Evolutionary conservation across 2,113 vertebrate genomes (phyloP).

Genomic region (Oryctolagus cuniculus): DNA sequence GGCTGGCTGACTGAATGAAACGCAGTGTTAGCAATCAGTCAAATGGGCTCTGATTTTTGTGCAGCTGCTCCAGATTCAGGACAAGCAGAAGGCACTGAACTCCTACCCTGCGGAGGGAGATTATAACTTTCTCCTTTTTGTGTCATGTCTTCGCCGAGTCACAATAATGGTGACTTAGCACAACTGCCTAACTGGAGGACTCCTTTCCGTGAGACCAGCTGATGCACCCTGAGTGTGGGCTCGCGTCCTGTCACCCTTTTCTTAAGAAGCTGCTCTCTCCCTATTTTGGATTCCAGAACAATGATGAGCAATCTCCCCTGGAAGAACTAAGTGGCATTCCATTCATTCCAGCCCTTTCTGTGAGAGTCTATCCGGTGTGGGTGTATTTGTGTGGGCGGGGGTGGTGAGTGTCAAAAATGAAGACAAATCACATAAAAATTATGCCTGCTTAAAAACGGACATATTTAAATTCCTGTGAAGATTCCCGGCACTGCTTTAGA

Average conservation of each 20-base stretch:
- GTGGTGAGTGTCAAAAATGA: background rate
- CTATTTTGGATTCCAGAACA: slow-evolving; percentile 34
- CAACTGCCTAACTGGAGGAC: slow-evolving; percentile 19
- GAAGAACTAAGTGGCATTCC: slow-evolving; percentile 12
- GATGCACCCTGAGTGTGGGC: slow-evolving; percentile 6
- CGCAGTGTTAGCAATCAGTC: background rate
- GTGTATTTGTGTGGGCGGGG: background rate
- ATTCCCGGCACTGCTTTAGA: slow-evolving; percentile 56
- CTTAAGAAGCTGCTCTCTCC: slow-evolving; percentile 37
- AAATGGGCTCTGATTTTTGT: background rate
- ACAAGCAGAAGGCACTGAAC: background rate
- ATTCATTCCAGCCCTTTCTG: slow-evolving; percentile 14
- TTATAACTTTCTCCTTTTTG: background rate
- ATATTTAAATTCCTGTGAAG: slow-evolving; percentile 10
- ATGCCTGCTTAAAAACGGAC: slow-evolving; percentile 18
- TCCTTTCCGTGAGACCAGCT: background rate
- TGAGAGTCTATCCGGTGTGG: background rate
- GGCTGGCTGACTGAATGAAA: background rate
- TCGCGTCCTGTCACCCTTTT: slow-evolving; percentile 32
- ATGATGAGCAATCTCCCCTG: background rate
- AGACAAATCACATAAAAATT: background rate
- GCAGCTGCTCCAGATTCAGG: background rate
- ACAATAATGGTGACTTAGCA: slow-evolving; percentile 8
- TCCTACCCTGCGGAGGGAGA: background rate
- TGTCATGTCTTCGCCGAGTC: background rate